Conservation (phyloP, 2,888 invertebrate species). For the Antheraea yamamai region DNA sequence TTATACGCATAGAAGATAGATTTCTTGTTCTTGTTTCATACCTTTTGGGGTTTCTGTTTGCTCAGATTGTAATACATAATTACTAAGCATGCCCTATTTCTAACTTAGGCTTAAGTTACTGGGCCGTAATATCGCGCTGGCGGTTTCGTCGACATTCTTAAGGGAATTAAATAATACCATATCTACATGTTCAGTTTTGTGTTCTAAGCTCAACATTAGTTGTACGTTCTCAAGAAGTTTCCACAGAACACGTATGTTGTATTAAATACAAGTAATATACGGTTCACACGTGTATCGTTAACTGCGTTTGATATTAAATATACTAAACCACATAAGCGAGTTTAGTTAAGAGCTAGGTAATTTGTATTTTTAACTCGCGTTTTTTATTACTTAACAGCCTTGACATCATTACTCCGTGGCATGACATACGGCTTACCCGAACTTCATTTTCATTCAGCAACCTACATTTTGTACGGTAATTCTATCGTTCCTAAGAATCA, state of each 20-base stretch:
- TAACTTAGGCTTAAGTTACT: background rate
- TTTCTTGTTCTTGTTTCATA: background rate
- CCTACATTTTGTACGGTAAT: too few relatives aligned
- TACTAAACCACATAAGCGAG: background rate
- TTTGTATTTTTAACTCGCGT: background rate
- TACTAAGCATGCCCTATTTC: background rate
- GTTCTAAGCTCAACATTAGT: constrained; percentile 26
- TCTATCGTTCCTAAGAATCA: too few relatives aligned
- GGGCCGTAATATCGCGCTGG: background rate
- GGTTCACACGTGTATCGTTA: constrained; percentile 2
- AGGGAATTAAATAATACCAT: constrained; percentile 11
- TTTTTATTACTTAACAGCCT: too few relatives aligned
- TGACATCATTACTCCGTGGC: too few relatives aligned
- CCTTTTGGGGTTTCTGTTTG: background rate
- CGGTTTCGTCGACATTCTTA: background rate
- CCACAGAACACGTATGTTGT: constrained; percentile 6
- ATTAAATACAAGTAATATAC: constrained; percentile 6
- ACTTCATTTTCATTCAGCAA: too few relatives aligned
- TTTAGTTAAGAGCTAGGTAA: background rate
- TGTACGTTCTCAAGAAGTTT: constrained; percentile 19
- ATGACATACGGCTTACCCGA: too few relatives aligned
- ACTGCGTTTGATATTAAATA: background rate
- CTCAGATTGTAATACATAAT: background rate
- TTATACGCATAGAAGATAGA: background rate
- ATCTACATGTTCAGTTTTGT: constrained; percentile 5